These are phyloP conservation scores for Anas bernieri DNA, from an alignment of 2,797 vertebrate species.

Conservation along the genomic window DNA sequence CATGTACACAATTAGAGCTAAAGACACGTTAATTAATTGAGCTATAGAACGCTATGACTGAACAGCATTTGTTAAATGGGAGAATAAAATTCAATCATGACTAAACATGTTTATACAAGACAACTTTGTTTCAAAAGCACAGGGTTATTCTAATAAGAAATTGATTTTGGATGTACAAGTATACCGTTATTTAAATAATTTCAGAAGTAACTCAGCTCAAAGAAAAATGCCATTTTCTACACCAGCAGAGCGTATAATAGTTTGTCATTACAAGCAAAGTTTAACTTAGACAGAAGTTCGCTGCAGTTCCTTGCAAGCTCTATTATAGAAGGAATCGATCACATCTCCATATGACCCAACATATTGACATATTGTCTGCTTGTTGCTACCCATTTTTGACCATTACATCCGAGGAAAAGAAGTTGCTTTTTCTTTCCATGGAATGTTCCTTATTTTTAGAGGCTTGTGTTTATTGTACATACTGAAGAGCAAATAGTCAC, in stretches of 20 bases:
- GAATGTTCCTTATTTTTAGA: background rate
- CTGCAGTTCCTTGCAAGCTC: conserved; percentile 13
- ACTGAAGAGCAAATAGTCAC: background rate
- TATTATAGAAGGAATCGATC: background rate
- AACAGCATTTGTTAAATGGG: conserved; percentile 37
- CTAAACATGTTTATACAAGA: conserved; percentile 44
- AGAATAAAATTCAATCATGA: conserved; percentile 43
- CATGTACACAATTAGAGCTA: conserved; percentile 28
- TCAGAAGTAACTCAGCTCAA: conserved; percentile 65
- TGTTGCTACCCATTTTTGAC: background rate
- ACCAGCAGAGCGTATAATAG: conserved; percentile 81
- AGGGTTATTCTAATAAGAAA: conserved; percentile 64
- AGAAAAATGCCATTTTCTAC: conserved; percentile 81
- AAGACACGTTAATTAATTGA: conserved; percentile 54
- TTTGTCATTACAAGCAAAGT: conserved; percentile 68
- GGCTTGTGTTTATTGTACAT: background rate
- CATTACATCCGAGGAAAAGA: background rate
- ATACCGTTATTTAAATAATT: conserved; percentile 74
- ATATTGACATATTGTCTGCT: background rate
- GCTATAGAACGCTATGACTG: background rate
- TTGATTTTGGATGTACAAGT: conserved; percentile 62
- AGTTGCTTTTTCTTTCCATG: background rate
- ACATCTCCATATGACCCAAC: background rate
- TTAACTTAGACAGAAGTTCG: conserved; percentile 67
- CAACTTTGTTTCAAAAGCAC: conserved; percentile 42